Evolutionary conservation across 2,797 vertebrate genomes (phyloP), one percentile per base, ranked within the genome.

Genomic region (Crenichthys baileyi): DNA sequence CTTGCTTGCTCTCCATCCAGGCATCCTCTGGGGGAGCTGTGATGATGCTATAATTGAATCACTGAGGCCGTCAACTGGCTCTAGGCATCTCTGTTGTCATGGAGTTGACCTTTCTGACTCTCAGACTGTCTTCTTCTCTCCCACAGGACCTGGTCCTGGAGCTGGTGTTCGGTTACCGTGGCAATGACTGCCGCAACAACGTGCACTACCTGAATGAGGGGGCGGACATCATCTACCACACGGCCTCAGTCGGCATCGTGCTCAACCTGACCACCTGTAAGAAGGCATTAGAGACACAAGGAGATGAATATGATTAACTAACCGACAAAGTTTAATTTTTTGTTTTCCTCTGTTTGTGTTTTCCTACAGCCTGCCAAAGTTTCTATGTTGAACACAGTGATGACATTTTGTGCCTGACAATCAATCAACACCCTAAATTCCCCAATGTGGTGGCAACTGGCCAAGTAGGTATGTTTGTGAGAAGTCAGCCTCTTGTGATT

Each of bases 391-490:
- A 99, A 95, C 98, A 99, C 93, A 99, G 96, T 73, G 98, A 99
- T 81, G 98, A 99, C 91, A 99, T 99, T 95, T 94, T 99, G 95
- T 99, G 98, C 96, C 97, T 99, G 95, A 99, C 98, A 93, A 96
- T 99, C 94, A 99, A 99, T 95, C 98, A 99, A 90, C 98, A 99
- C 85, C 98, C 98, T 84, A 99, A 98, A 94, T 99, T 99, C 94
- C 97, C 96, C 96, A 99, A 99, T 89, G 96, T 99, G 94, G 98
- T 99, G 96, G 98, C 98, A 96, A 99, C 98, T 94, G 98, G 98
- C 96, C 98, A 99, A 99, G 98, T 99, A 98, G 98, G 98, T 99
- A 99, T 97, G 98, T 99, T 96, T 97, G 96, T 96, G 84, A 90
- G 88, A 94, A 51, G 85, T 88, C 75, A 88, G 86, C 88, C 83